Percentiles rank a stretch among this genome's conserved stretches.
Evolutionary conservation across 1,140 invertebrate genomes (phyloP).

Genomic region (Eupeodes corollae): DNA sequence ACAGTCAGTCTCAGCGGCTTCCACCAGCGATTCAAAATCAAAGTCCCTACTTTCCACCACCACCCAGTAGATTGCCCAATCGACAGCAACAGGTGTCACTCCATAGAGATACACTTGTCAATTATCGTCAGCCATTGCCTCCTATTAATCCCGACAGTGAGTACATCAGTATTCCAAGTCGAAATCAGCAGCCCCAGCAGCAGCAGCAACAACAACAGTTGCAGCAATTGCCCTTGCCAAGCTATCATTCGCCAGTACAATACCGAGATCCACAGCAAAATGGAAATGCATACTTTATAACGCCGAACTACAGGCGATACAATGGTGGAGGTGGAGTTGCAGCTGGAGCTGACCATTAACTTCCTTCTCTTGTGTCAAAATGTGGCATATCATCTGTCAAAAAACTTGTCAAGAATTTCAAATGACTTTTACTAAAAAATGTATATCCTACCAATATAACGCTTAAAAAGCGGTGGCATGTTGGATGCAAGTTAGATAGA

Average conservation of each 20-base stretch:
- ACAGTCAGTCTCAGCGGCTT: constrained; percentile 11
- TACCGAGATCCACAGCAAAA: neutral
- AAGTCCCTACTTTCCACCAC: neutral
- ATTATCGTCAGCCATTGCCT: constrained; percentile 41
- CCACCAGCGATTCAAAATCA: constrained; percentile 1
- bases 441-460: too few species aligned
- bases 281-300: constrained; percentile 7
- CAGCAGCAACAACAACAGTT: constrained; percentile 2
- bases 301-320: constrained; percentile 9
- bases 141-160: constrained; percentile 45
- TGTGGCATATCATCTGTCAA: too few species aligned
- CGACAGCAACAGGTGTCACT: constrained; percentile 31
- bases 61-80: constrained; percentile 2
- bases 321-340: neutral
- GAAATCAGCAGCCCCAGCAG: constrained; percentile 3
- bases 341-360: too few species aligned
- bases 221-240: neutral
- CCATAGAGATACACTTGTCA: constrained; percentile 40
- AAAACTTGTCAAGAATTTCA: too few species aligned
- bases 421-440: too few species aligned
- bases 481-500: too few species aligned
- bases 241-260: neutral
- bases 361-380: too few species aligned
- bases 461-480: too few species aligned
- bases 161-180: constrained; percentile 9